Base-by-base conservation (phyloP, 2,888 invertebrate species). In the Lasioglossum figueresi region DNA sequence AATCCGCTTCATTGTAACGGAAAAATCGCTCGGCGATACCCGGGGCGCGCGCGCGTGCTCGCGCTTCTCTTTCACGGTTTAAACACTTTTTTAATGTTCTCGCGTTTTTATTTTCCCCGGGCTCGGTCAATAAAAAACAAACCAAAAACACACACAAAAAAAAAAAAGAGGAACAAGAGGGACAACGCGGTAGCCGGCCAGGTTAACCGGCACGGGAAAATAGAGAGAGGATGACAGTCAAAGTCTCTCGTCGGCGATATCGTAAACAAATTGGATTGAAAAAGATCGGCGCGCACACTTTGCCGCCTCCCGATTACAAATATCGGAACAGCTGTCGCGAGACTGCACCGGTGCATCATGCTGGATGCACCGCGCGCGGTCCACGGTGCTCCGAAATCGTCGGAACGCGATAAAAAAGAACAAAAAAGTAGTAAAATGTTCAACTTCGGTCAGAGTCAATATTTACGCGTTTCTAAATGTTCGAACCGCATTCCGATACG, bases 241-340 rank as follows among this genome's bases (percentile, higher is more conserved):
- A 31, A 78, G 63, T 75, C 66, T 31, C n/a, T 31, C 43, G 16
- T 31, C 48, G 27, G 23, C 27, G 76, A 76, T 83, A 81, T 73
- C 81, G 81, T 82, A 78, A 84, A 83, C 80, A 85, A 84, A 83
- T 34, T 70, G 73, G 59, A 82, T 85, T 80, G 83, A 82, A 86
- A 84, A 82, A 82, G 70, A 83, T 68, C 34, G 71, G 40, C 37
- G 34, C 71, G 66, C 66, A 76, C 76, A 78, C 68, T 88, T 87
- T 80, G 70, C 80, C 77, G 85, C 73, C 59, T 72, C 80, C 76
- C 85, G 85, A 89, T 88, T 85, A 88, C 87, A 40, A 88, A 87
- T 80, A 84, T 90, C 83, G 88, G 82, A 85, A 85, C 88, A 90
- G 86, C 80, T 88, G 85, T 85, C 85, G 79, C 82, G 75, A 79